Conservation (phyloP, 2,888 invertebrate species). For the Nysson spinosus region DNA sequence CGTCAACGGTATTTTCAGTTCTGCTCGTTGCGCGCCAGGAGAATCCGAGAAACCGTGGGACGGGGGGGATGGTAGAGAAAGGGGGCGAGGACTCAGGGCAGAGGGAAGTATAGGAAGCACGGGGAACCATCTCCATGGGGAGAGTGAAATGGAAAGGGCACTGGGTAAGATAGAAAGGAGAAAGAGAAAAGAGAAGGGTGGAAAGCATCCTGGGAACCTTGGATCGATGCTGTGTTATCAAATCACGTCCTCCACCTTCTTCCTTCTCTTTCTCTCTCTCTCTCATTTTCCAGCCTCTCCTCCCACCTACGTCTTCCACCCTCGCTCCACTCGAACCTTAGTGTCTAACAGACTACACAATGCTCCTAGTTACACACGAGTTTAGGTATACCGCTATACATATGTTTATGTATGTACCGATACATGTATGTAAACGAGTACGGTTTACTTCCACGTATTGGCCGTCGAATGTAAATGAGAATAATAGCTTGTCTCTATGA, state of each 20-base stretch:
- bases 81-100: conserved; percentile 38
- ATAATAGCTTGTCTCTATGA: conserved; percentile 13
- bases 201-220: conserved; percentile 57
- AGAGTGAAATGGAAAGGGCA: conserved; percentile 26
- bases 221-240: conserved; percentile 67
- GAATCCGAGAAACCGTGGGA: conserved; percentile 34
- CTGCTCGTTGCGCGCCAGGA: conserved; percentile 35
- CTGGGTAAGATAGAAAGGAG: conserved; percentile 15
- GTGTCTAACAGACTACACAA: background rate
- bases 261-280: conserved; percentile 39
- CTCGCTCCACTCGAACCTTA: background rate
- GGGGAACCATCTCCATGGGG: background rate
- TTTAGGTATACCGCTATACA: too few species aligned
- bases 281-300: conserved; percentile 18
- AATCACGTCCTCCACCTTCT: conserved; percentile 58
- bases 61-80: background rate
- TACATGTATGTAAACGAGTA: background rate
- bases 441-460: background rate
- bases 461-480: conserved; percentile 21
- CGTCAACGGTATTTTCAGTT: conserved; percentile 49
- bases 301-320: conserved; percentile 9
- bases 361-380: background rate
- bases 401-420: background rate
- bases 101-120: background rate
- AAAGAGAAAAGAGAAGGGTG: conserved; percentile 48